Base-by-base conservation (phyloP, 92 coral and sea anemone genomes). In the Parazoanthus swiftii region DNA sequence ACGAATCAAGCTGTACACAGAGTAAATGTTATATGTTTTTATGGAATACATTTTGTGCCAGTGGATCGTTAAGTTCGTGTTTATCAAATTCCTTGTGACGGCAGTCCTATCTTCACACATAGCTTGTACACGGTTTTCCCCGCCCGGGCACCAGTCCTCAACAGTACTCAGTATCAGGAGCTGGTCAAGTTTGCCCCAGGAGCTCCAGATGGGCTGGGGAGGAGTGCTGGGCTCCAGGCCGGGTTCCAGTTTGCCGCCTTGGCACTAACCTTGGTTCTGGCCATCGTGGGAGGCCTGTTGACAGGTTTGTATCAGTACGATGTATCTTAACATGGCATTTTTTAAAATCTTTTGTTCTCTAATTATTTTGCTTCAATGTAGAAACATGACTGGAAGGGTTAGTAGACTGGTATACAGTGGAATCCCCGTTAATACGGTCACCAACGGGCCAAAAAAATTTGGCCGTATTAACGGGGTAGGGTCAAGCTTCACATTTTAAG, bases 181-280 rank as follows among this genome's bases (percentile, higher is more conserved):
- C 85, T 94, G 76, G 90, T 88, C 79, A 86, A 85, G 73, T 88
- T 88, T 85, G 86, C 86, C 76, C 92, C 94, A 82, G 91, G 83
- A 75, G 92, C 94, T 21, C 88, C 80, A 1, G 88, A 88, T 79
- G 98, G 98, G 36, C 93, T 94, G 89, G 98, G 96, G 35, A 92
- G 98, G 84, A 92, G 90, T 85, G 94, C 98, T 36, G 87, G 86
- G 36, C 79, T 82, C 37, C 98, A 96, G 25, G 97, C 98, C 15
- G 98, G 90, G 33, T 93, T 90, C 63, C 98, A 96, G 81, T 92
- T 93, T 38, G 98, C 98, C 18, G 98, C 98, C 36, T 86, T 96
- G 77, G 92, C 76, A 51, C 81, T 94, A 33, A 96, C 98, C 23
- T 44, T 96, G 37, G 95, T 88, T 3, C 29, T 96, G 73, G 93